Conservation (phyloP, 2,797 vertebrate genomes). For the Odontamblyopus lacepedii region DNA sequence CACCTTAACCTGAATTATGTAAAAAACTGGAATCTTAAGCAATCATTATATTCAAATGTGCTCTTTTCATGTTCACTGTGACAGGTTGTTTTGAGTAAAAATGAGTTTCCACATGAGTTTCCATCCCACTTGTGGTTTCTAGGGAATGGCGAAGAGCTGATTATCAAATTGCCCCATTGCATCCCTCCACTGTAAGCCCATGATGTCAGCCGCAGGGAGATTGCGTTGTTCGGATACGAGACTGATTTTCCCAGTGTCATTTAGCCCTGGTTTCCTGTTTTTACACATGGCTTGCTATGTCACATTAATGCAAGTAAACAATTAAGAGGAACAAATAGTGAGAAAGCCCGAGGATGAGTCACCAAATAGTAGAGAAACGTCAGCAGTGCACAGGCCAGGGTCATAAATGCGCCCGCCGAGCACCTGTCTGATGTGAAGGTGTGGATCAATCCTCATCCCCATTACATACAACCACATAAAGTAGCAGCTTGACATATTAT, state of each 20-base stretch:
- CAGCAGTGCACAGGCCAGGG: conserved; percentile 63
- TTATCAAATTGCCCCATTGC: conserved; percentile 61
- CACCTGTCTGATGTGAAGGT: conserved; percentile 49
- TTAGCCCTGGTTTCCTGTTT: conserved; percentile 45
- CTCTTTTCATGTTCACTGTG: not conserved
- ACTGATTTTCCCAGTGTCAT: conserved; percentile 60
- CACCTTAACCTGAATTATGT: no score
- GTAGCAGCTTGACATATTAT: conserved; percentile 16
- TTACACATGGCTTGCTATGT: conserved; percentile 70
- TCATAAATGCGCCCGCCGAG: conserved; percentile 71
- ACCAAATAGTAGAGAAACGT: conserved; percentile 64
- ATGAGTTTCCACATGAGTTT: not conserved
- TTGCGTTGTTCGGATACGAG: conserved; percentile 50
- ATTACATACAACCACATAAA: conserved; percentile 37
- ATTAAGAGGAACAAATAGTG: conserved; percentile 82
- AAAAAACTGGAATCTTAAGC: not conserved
- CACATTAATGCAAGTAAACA: conserved; percentile 73
- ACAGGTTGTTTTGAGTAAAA: not conserved
- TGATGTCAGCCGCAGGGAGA: conserved; percentile 49
- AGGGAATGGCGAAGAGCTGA: conserved; percentile 35
- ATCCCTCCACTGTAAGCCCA: conserved; percentile 42
- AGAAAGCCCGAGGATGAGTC: conserved; percentile 79
- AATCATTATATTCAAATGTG: not conserved
- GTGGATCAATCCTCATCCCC: conserved; percentile 41
- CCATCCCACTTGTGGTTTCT: conserved; percentile 24